phyloP scores from a whole-genome alignment of 2,888 invertebrate species.

The Serripes groenlandicus region DNA sequence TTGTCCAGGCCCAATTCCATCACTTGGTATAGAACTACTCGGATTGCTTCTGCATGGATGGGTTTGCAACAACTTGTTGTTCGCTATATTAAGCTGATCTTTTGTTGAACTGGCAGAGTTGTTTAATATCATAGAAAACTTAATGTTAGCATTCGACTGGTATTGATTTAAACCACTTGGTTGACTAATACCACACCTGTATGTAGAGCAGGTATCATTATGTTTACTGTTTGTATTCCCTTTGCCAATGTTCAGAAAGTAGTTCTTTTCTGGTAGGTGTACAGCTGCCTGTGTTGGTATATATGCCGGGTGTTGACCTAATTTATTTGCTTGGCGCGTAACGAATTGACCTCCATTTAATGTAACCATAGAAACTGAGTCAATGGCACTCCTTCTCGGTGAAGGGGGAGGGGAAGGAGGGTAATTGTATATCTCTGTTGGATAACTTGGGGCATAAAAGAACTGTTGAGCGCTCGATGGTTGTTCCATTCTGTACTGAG shows the following conservation, averaged over 20 bases:
- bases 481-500: not conserved
- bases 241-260: not conserved
- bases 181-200: not conserved
- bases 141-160: conserved; percentile 49
- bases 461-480: not conserved
- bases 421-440: conserved; percentile 48
- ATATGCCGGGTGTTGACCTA: not conserved
- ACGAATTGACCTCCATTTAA: not conserved
- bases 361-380: not conserved
- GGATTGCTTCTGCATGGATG: not conserved
- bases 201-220: not conserved
- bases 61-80: not conserved
- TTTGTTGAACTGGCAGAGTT: not conserved
- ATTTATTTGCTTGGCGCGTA: not conserved
- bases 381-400: conserved; percentile 31
- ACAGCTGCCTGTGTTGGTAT: not conserved
- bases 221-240: not conserved
- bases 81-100: not conserved
- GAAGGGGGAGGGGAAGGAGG: conserved; percentile 74
- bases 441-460: not conserved
- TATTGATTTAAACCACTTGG: not conserved
- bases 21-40: not conserved
- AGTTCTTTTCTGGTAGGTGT: not conserved
- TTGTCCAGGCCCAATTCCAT: not conserved
- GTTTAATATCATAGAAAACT: conserved; percentile 41